These are phyloP conservation scores for Trochalopteron elliotii DNA, from an alignment of 2,113 vertebrate species.

Conservation along the genomic window DNA sequence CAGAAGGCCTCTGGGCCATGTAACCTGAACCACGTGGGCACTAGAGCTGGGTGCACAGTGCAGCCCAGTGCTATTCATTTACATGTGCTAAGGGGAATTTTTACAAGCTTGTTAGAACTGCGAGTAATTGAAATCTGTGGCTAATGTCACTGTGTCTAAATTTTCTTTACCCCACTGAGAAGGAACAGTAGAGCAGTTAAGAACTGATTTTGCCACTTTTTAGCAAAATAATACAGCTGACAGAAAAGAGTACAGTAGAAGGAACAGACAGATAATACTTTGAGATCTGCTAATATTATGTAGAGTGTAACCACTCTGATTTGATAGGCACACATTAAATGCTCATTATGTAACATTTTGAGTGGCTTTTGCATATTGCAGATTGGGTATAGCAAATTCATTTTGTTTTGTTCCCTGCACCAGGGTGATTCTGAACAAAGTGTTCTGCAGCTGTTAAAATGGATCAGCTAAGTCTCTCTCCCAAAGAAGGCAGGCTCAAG, in stretches of 20 bases:
- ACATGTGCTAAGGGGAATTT: background rate
- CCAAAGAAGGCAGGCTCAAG: background rate
- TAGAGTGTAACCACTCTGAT: background rate
- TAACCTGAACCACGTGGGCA: background rate
- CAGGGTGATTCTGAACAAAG: background rate
- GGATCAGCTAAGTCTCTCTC: background rate
- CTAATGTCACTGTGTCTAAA: background rate
- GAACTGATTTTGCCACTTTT: background rate
- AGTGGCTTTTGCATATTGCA: background rate
- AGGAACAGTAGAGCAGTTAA: background rate
- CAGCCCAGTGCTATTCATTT: background rate
- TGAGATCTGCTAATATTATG: background rate
- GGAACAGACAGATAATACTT: background rate
- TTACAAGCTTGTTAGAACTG: background rate
- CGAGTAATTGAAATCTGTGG: background rate
- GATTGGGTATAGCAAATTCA: background rate
- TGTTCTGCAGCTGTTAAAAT: background rate
- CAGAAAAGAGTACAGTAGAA: background rate
- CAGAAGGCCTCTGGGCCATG: background rate
- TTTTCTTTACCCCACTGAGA: background rate
- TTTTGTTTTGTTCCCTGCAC: background rate
- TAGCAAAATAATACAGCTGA: background rate
- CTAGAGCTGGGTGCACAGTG: background rate
- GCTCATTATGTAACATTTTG: background rate
- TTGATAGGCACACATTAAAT: background rate